Conservation (phyloP, 2,888 invertebrate genomes). For the Cremastinae sp. region DNA sequence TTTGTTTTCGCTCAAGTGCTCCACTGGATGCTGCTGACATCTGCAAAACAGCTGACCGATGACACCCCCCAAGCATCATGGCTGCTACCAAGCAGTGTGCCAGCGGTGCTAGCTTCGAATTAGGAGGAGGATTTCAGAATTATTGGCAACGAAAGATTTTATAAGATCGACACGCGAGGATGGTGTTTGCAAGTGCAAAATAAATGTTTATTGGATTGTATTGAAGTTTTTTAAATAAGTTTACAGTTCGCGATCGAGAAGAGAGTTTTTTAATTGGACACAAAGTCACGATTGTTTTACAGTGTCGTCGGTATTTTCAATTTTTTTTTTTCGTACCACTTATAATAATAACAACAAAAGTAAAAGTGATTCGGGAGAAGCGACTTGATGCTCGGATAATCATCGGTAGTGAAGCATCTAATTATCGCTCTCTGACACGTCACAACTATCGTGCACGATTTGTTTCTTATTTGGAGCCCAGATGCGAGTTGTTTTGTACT, state of each 20-base stretch:
- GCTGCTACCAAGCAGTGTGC: slow-evolving; percentile 70
- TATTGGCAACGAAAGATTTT: neutral
- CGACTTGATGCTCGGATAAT: slow-evolving; percentile 30
- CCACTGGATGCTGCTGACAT: slow-evolving; percentile 43
- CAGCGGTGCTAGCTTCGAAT: slow-evolving; percentile 38
- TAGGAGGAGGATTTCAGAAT: slow-evolving; percentile 8
- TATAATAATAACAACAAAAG: slow-evolving; percentile 14
- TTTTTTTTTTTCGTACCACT: slow-evolving; percentile 1
- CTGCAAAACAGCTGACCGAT: slow-evolving; percentile 66
- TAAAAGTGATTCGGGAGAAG: neutral
- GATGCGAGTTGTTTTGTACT: slow-evolving; percentile 54
- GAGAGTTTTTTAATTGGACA: neutral
- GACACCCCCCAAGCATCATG: slow-evolving; percentile 71
- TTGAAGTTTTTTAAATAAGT: neutral
- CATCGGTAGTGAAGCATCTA: neutral
- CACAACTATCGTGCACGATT: slow-evolving; percentile 2
- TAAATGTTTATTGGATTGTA: slow-evolving; percentile 7
- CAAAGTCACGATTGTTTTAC: slow-evolving; percentile 9
- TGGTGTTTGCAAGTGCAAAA: slow-evolving; percentile 20
- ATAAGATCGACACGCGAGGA: slow-evolving; percentile 23
- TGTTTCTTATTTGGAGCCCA: slow-evolving; percentile 43
- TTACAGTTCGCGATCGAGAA: neutral
- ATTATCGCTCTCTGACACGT: neutral
- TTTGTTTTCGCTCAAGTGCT: neutral
- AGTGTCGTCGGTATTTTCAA: neutral